Conservation (phyloP, 30 jellyfish, hydroid and myxozoan species). For the Sanderia malayensis region DNA sequence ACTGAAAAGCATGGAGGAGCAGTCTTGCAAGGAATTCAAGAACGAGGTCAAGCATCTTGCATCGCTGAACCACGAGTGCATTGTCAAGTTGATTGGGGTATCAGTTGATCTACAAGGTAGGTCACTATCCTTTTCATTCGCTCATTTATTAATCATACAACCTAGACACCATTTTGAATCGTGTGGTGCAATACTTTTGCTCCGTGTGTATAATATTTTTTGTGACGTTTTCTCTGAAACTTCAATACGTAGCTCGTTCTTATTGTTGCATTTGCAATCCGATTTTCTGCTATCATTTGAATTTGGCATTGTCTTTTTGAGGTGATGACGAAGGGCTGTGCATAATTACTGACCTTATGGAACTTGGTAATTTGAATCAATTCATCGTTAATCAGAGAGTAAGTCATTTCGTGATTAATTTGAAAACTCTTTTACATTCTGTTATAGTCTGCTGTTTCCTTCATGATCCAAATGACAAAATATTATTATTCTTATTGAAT, state of each 20-base stretch:
- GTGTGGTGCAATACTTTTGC: too few species aligned
- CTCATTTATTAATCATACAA: too few species aligned
- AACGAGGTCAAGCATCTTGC: slow-evolving; percentile 61
- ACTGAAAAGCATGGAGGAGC: slow-evolving; percentile 28
- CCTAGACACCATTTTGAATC: too few species aligned
- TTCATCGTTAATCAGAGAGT: slow-evolving; percentile 53
- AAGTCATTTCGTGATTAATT: slow-evolving; percentile 2
- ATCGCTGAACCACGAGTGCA: slow-evolving; percentile 49
- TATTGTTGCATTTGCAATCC: too few species aligned
- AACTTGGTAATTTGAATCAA: slow-evolving; percentile 34
- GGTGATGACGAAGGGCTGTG: slow-evolving; percentile 46
- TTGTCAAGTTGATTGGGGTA: slow-evolving; percentile 81
- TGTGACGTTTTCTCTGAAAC: too few species aligned
- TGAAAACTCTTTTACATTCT: too few species aligned
- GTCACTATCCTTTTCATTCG: neutral
- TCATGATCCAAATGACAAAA: too few species aligned
- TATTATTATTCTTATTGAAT: neutral
- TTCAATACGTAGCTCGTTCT: too few species aligned
- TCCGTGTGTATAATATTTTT: too few species aligned
- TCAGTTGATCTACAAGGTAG: slow-evolving; percentile 47
- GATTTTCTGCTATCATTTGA: too few species aligned
- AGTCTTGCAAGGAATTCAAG: slow-evolving; percentile 27
- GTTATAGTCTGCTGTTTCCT: too few species aligned
- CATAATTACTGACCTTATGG: slow-evolving; percentile 66
- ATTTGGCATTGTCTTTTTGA: too few species aligned